Percentiles rank a stretch among this genome's conserved stretches.
Evolutionary conservation across 2,113 vertebrate species (phyloP).

Genomic region (Phalacrocorax brasilianus): DNA sequence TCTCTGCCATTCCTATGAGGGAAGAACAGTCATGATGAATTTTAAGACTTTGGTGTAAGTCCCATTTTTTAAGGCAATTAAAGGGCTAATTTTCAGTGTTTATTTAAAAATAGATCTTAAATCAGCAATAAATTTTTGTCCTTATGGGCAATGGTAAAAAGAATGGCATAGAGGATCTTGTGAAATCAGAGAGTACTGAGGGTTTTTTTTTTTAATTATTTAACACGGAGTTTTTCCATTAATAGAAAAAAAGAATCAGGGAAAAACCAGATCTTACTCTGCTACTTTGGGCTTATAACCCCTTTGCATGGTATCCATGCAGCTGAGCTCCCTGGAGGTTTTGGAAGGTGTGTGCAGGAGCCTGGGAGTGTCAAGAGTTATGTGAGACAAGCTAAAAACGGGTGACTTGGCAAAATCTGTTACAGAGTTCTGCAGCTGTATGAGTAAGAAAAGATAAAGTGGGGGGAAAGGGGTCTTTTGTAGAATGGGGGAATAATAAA

Average conservation of each 20-base stretch:
- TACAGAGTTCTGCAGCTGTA: background rate
- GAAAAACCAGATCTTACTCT: background rate
- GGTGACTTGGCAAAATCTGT: background rate
- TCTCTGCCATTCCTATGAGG: background rate
- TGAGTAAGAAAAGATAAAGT: background rate
- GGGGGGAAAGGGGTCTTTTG: fast-evolving
- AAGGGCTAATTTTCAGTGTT: background rate
- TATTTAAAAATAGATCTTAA: background rate
- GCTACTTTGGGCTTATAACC: background rate
- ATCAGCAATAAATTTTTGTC: background rate
- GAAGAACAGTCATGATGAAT: background rate
- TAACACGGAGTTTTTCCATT: background rate
- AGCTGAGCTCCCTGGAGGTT: background rate
- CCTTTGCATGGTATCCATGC: background rate
- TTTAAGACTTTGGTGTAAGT: background rate
- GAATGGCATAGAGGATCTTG: background rate
- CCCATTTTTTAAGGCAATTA: background rate
- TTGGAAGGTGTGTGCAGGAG: background rate
- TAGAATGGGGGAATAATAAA: background rate
- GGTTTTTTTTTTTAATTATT: background rate
- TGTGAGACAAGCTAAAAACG: fast-evolving
- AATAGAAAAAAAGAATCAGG: background rate
- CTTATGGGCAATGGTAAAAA: background rate
- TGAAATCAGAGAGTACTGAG: background rate
- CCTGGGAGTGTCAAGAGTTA: background rate